Base-by-base conservation (phyloP, 2,797 vertebrate species). In the Onychomys torridus region DNA sequence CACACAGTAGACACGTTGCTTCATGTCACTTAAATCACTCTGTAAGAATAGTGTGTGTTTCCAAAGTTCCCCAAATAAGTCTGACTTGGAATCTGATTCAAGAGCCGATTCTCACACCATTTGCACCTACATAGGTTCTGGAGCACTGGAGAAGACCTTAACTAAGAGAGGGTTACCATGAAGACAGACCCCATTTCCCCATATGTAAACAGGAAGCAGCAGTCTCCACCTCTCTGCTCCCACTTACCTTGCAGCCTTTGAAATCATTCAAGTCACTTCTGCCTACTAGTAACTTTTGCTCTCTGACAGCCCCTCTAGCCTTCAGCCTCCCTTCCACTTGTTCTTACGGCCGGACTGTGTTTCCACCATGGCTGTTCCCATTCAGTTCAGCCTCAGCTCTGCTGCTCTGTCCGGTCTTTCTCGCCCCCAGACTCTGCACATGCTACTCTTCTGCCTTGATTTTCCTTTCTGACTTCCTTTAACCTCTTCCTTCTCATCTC, bases 1-100 rank as follows among this genome's bases (percentile, higher is more conserved):
- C 67, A 2, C 69, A 77, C 2, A 9, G 83, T 95, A 94, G 34
- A 79, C 57, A 69, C 10, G 86, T 67, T 87, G 21, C 69, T 67
- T 93, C 43, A 55, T 93, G 93, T 92, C 67, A 79, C 0, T 91
- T 91, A 89, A 94, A 93, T 96, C 73, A 92, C 43, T 57, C n/a
- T 86, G 27, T 78, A 85, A 73, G 61, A 34, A 19, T 91, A 63
- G 67, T 49, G 65, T 55, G 34, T 78, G 61, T 86, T 92, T 95
- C 89, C 89, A 55, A 92, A 96, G 82, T 13, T 83, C 29, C 76
- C 16, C 32, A 67, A 21, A 40, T 67, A 34, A 86, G 69, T 94
- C 89, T 94, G 14, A 63, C 86, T 16, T 49, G 61, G 55, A 95
- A 21, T 59, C 82, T 92, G 46, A 65, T 2, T 82, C 65, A 16